phyloP scores from a whole-genome alignment of 2,888 invertebrate species.

The Aromia moschata region DNA sequence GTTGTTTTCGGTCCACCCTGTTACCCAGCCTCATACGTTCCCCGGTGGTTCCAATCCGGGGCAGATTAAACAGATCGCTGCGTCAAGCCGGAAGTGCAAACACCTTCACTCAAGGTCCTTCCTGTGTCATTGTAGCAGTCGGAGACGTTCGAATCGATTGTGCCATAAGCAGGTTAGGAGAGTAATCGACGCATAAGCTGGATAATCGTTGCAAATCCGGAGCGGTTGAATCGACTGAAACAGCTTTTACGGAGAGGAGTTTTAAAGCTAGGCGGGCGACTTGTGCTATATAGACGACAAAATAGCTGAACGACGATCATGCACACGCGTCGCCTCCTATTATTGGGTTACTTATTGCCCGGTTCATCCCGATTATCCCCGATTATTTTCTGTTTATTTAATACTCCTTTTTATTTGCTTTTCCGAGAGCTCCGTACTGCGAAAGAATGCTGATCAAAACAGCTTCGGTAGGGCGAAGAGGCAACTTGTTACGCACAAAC shows the following conservation, averaged over 20 bases:
- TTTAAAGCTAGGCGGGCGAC: conserved; percentile 25
- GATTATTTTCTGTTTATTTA: conserved; percentile 44
- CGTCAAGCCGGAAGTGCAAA: conserved; percentile 3
- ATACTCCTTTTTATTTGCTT: conserved; percentile 10
- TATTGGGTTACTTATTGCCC: conserved; percentile 52
- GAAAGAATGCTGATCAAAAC: too few relatives aligned
- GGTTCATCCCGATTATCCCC: conserved; percentile 52
- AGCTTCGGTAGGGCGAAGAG: too few relatives aligned
- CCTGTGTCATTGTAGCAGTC: conserved; percentile 1
- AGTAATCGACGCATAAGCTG: conserved; percentile 53
- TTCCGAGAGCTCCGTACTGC: neutral
- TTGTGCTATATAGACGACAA: conserved; percentile 22
- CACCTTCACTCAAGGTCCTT: conserved; percentile 14
- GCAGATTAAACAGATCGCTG: neutral
- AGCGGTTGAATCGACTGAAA: conserved; percentile 28
- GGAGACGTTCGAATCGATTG: conserved; percentile 24
- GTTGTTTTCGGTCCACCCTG: too few relatives aligned
- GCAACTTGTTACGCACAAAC: too few relatives aligned
- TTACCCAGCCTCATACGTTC: too few relatives aligned
- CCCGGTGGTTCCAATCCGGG: neutral
- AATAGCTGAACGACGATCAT: conserved; percentile 15
- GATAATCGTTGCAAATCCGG: conserved; percentile 46
- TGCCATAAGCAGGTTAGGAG: conserved; percentile 47
- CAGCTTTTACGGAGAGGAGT: conserved; percentile 34
- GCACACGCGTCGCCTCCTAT: conserved; percentile 33